These are phyloP conservation scores for Drosophila hawaiiensis DNA, from an alignment of 2,888 invertebrate genomes.

Conservation along the genomic window DNA sequence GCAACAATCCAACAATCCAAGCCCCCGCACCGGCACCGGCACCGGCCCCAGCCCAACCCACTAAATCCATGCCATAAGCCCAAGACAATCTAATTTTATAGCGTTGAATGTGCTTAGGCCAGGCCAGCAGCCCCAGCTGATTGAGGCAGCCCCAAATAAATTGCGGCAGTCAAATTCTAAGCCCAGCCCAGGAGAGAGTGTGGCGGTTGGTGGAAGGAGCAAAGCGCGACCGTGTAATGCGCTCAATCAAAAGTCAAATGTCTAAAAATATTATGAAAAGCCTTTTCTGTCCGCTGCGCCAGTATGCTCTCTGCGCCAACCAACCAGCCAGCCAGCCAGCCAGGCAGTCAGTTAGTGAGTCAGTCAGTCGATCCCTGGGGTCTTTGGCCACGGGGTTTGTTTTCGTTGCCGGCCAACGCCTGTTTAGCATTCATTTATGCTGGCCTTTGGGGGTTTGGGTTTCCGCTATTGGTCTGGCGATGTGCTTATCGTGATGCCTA, in stretches of 20 bases:
- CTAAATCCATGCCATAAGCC: constrained; percentile 72
- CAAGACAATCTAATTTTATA: constrained; percentile 78
- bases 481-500: constrained; percentile 63
- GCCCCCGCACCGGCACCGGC: constrained; percentile 8
- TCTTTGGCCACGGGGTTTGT: constrained; percentile 16
- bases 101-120: constrained; percentile 45
- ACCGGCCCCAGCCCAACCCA: background rate
- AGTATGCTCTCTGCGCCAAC: constrained; percentile 8
- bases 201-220: too few species aligned
- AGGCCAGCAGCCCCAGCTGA: constrained; percentile 33
- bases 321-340: background rate
- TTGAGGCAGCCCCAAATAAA: constrained; percentile 60
- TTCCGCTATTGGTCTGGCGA: constrained; percentile 16
- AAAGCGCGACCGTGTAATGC: constrained; percentile 68
- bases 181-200: constrained; percentile 26
- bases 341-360: constrained; percentile 3
- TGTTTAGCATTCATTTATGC: constrained; percentile 81
- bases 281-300: constrained; percentile 49
- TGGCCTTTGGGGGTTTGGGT: constrained; percentile 23
- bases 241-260: constrained; percentile 81
- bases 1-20: constrained; percentile 38
- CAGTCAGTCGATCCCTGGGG: constrained; percentile 44
- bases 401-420: constrained; percentile 45
- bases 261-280: constrained; percentile 82
- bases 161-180: constrained; percentile 76